phyloP scores from a whole-genome alignment of 2,888 invertebrate genomes.

The Tinea trinotella region DNA sequence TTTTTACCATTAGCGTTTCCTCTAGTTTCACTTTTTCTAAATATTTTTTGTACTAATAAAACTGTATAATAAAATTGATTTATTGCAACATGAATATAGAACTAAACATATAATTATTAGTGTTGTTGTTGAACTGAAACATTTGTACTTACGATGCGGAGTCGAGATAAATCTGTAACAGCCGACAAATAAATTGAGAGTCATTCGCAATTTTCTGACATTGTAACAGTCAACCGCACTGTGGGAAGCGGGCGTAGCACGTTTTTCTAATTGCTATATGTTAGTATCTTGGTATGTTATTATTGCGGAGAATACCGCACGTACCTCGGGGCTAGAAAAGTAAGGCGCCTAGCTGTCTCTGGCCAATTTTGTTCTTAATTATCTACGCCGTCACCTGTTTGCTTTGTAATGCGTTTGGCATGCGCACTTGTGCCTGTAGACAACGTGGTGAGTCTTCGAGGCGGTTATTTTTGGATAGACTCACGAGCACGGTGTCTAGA shows the following conservation, averaged over 20 bases:
- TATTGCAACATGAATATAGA: neutral
- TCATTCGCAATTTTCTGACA: constrained; percentile 16
- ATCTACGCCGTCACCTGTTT: constrained; percentile 33
- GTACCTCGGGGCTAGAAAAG: constrained; percentile 51
- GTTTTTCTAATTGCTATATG: constrained; percentile 53
- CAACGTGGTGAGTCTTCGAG: neutral
- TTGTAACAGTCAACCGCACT: constrained; percentile 26
- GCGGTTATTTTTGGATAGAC: neutral
- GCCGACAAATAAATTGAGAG: constrained; percentile 14
- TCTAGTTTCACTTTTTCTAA: constrained; percentile 4
- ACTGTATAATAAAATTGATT: neutral
- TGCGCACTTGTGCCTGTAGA: neutral
- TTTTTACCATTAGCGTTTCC: neutral
- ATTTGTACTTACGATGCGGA: neutral
- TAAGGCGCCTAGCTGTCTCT: constrained; percentile 67
- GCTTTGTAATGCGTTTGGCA: constrained; percentile 18
- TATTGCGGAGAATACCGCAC: constrained; percentile 57
- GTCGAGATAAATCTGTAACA: constrained; percentile 9
- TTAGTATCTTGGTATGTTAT: constrained; percentile 41
- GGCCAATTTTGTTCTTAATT: constrained; percentile 62
- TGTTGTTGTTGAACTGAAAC: neutral
- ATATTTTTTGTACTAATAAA: neutral
- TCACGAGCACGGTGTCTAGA: neutral
- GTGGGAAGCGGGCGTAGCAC: constrained; percentile 56
- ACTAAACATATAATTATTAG: neutral